Conservation (phyloP, 2,113 vertebrate genomes). For the Ranitomeya variabilis region DNA sequence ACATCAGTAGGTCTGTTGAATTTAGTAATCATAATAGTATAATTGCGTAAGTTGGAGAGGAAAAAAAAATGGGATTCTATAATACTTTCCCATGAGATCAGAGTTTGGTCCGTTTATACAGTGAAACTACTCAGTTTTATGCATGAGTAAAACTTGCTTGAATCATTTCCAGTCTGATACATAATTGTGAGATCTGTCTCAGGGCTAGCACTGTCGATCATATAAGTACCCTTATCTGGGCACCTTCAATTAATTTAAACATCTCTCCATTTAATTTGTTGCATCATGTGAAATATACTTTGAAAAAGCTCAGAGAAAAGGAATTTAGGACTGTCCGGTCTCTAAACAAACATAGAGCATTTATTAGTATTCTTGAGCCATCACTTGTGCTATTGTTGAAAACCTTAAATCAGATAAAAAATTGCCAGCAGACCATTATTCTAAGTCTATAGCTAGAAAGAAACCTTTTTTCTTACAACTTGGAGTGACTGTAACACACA, state of each 20-base stretch:
- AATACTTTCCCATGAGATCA: not conserved
- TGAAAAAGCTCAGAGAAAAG: not conserved
- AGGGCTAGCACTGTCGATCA: not conserved
- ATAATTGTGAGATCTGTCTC: not conserved
- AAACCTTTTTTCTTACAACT: not conserved
- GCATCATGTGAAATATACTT: not conserved
- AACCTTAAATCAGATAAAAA: not conserved
- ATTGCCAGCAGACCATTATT: not conserved
- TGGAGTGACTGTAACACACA: not conserved
- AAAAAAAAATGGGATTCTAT: not conserved
- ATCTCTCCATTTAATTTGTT: not conserved
- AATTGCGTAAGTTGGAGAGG: no score
- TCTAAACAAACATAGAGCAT: not conserved
- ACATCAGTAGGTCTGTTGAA: no score
- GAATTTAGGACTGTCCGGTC: not conserved
- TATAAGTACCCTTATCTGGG: not conserved
- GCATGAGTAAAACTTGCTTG: not conserved
- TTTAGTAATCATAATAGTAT: no score
- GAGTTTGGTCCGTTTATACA: not conserved
- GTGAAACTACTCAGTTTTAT: not conserved
- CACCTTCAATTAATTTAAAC: not conserved
- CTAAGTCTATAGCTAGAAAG: not conserved
- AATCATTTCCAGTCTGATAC: conserved; percentile 19
- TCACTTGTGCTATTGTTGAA: not conserved
- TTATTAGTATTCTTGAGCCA: not conserved